phyloP scores from a whole-genome alignment of 2,888 invertebrate genomes.

The Chymomyza procnemis region DNA sequence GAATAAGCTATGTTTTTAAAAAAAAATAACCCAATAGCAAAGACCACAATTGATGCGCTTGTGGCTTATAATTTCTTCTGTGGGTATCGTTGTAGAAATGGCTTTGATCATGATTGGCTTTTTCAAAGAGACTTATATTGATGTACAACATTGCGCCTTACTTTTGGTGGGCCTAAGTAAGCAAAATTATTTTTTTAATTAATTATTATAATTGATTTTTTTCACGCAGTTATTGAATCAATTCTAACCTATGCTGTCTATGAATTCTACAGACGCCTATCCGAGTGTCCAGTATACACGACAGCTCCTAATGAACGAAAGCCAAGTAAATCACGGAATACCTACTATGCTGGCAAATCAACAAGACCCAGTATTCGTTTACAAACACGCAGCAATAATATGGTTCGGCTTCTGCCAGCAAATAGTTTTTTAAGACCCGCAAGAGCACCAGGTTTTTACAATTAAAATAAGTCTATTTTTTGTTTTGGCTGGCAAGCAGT shows the following conservation, averaged over 20 bases:
- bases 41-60: slow-evolving; percentile 22
- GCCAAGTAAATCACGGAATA: no score
- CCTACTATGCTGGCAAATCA: no score
- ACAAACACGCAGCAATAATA: no score
- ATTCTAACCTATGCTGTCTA: slow-evolving; percentile 47
- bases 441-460: no score
- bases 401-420: no score
- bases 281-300: no score
- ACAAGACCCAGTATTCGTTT: no score
- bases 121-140: slow-evolving; percentile 19
- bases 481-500: no score
- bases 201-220: not conserved
- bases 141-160: slow-evolving; percentile 33
- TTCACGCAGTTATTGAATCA: slow-evolving; percentile 40
- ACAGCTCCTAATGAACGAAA: no score
- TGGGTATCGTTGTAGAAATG: slow-evolving; percentile 44
- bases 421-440: no score
- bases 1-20: not conserved
- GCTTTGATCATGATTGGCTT: slow-evolving; percentile 45
- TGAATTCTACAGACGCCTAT: slow-evolving; percentile 36
- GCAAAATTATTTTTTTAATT: not conserved
- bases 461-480: no score
- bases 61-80: slow-evolving; percentile 52
- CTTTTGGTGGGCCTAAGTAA: slow-evolving; percentile 41
- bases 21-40: slow-evolving; percentile 26